Percentiles rank a stretch among this genome's conserved stretches.
Conservation (phyloP, 1,140 invertebrate genomes). For the Euglossa dilemma region DNA sequence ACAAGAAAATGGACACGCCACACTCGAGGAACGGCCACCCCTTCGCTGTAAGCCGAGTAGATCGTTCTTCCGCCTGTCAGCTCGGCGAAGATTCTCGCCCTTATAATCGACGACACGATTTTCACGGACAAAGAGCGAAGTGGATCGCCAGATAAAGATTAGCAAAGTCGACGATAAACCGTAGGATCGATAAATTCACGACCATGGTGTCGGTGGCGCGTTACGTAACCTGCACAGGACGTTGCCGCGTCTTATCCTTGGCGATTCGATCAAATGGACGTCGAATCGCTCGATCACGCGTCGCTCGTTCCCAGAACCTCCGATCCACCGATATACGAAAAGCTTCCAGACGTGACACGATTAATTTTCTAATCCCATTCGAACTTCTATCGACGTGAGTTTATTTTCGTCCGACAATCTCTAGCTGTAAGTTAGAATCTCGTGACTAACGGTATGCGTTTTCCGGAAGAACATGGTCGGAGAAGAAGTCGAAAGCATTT, state of each 20-base stretch:
- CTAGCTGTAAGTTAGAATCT: not conserved
- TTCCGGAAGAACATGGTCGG: not conserved
- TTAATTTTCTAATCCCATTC: not conserved
- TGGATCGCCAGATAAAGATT: slow-evolving; percentile 9
- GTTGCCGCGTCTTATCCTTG: slow-evolving; percentile 67
- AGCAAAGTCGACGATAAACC: slow-evolving; percentile 49
- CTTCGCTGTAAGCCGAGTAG: not conserved
- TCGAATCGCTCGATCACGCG: not conserved
- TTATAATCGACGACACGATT: slow-evolving; percentile 5
- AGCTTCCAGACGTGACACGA: not conserved
- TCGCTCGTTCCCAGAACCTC: not conserved
- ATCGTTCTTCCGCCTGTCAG: slow-evolving; percentile 9
- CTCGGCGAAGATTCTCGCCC: not conserved
- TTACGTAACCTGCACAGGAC: slow-evolving; percentile 68
- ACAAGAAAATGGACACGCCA: not conserved
- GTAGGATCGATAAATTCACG: slow-evolving; percentile 72
- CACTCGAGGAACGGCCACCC: not conserved
- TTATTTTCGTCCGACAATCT: not conserved
- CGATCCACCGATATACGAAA: not conserved
- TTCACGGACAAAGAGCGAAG: slow-evolving; percentile 19
- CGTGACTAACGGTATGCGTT: not conserved
- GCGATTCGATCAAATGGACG: slow-evolving; percentile 23
- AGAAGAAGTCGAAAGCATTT: not conserved
- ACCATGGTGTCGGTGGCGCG: slow-evolving; percentile 46
- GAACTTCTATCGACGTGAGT: not conserved